These are phyloP conservation scores for Pseudopodoces humilis DNA, from an alignment of 2,113 vertebrate genomes.

Conservation along the genomic window DNA sequence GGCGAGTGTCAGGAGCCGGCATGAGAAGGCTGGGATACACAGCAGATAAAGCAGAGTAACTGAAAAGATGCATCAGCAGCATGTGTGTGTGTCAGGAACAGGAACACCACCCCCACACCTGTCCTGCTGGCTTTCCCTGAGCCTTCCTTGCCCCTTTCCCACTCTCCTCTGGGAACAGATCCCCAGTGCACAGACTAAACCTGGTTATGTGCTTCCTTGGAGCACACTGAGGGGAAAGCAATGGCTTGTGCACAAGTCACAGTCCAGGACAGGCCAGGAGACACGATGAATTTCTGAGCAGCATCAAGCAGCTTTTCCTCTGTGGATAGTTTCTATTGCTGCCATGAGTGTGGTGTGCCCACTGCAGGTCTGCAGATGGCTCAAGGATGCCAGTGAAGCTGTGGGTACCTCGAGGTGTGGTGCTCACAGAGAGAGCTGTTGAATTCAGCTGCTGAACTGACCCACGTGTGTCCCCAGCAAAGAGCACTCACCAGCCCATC, in stretches of 20 bases:
- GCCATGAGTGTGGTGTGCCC: accelerated
- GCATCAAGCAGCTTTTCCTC: not conserved
- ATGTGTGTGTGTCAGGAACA: accelerated
- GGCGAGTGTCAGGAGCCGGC: not conserved
- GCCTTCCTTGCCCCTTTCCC: not conserved
- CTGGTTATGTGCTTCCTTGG: not conserved
- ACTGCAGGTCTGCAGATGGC: accelerated
- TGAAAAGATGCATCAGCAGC: not conserved
- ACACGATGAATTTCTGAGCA: accelerated
- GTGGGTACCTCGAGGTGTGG: not conserved
- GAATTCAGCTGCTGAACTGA: not conserved
- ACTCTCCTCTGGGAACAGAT: not conserved
- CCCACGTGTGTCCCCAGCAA: not conserved
- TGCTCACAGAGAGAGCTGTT: not conserved
- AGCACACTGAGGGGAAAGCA: not conserved
- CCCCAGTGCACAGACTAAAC: not conserved
- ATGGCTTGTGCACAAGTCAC: not conserved
- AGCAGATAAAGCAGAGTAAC: not conserved
- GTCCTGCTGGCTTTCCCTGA: not conserved
- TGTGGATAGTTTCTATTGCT: accelerated
- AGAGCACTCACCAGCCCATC: not conserved
- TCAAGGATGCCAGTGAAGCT: not conserved
- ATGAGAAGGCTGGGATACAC: not conserved
- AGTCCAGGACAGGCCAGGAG: not conserved
- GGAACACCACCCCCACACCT: accelerated